Conservation (phyloP, 2,888 invertebrate genomes). For the Stomorhina lunata region DNA sequence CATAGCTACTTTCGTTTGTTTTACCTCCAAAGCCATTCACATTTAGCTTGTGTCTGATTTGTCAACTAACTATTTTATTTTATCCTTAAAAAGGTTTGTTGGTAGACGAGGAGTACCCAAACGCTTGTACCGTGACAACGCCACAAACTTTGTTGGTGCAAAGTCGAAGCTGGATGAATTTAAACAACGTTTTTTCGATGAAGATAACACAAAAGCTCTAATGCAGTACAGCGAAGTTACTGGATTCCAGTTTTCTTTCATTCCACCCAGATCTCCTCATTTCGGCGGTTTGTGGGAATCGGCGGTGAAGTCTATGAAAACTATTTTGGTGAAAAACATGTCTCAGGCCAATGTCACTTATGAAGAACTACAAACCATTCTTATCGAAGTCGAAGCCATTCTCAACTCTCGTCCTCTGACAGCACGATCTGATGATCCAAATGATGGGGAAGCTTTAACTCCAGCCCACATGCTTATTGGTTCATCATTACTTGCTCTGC, state of each 20-base stretch:
- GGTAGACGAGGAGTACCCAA: slow-evolving; percentile 14
- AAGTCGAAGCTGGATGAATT: not conserved
- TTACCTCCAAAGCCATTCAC: slow-evolving; percentile 58
- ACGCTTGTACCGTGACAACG: slow-evolving; percentile 10
- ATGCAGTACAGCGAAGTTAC: slow-evolving; percentile 2
- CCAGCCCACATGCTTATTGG: slow-evolving; percentile 28
- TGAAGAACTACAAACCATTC: slow-evolving; percentile 42
- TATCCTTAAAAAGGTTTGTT: not conserved
- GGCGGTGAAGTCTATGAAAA: not conserved
- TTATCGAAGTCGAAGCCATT: slow-evolving; percentile 14
- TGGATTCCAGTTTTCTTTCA: not conserved
- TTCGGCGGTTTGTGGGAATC: not conserved
- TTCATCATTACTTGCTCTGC: not conserved
- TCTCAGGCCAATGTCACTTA: not conserved
- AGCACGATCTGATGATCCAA: not conserved
- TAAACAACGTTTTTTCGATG: slow-evolving; percentile 5
- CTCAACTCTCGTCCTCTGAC: not conserved
- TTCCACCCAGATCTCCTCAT: not conserved
- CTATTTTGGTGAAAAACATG: slow-evolving; percentile 8
- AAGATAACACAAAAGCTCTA: not conserved
- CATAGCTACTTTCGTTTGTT: no score
- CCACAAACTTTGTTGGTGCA: slow-evolving; percentile 32
- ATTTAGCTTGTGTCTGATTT: slow-evolving; percentile 61
- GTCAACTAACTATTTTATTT: slow-evolving; percentile 38
- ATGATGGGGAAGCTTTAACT: slow-evolving; percentile 10